Evolutionary conservation across 2,888 invertebrate species (phyloP).

Genomic region (Eretmocerus hayati): DNA sequence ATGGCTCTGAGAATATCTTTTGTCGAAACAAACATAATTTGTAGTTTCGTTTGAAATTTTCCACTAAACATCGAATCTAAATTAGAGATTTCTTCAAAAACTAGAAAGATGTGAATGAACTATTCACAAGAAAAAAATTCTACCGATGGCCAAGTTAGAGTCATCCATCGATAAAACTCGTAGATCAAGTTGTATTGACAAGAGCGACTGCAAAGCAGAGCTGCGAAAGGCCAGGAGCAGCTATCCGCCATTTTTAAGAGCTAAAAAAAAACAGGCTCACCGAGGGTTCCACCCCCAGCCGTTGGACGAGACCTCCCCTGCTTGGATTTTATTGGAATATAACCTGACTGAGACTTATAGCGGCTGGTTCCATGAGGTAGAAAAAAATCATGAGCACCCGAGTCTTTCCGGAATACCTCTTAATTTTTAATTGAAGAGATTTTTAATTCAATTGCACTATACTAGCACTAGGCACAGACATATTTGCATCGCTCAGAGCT

Average conservation of each 20-base stretch:
- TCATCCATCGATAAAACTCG: slow-evolving; percentile 3
- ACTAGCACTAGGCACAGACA: slow-evolving; percentile 22
- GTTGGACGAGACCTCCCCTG: slow-evolving; percentile 19
- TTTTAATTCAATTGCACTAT: slow-evolving; percentile 26
- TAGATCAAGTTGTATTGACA: slow-evolving; percentile 17
- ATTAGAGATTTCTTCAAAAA: too few species aligned
- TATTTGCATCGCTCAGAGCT: slow-evolving; percentile 14
- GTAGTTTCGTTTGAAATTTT: too few species aligned
- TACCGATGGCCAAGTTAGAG: too few species aligned
- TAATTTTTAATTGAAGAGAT: slow-evolving; percentile 25
- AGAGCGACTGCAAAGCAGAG: slow-evolving; percentile 5
- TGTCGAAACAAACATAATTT: too few species aligned
- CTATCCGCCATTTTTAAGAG: slow-evolving; percentile 21
- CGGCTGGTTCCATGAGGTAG: slow-evolving; percentile 8
- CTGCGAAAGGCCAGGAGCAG: background rate
- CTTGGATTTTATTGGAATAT: slow-evolving; percentile 25
- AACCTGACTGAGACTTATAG: slow-evolving; percentile 18
- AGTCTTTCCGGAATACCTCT: slow-evolving; percentile 19
- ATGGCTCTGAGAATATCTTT: too few species aligned
- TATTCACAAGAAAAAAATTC: too few species aligned
- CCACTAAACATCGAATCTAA: too few species aligned
- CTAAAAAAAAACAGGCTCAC: slow-evolving; percentile 17
- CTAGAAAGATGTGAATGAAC: too few species aligned
- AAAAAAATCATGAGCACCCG: slow-evolving; percentile 7
- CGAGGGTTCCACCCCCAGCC: slow-evolving; percentile 22